Evolutionary conservation across 2,113 vertebrate genomes (phyloP).

Genomic region (Turnix velox): DNA sequence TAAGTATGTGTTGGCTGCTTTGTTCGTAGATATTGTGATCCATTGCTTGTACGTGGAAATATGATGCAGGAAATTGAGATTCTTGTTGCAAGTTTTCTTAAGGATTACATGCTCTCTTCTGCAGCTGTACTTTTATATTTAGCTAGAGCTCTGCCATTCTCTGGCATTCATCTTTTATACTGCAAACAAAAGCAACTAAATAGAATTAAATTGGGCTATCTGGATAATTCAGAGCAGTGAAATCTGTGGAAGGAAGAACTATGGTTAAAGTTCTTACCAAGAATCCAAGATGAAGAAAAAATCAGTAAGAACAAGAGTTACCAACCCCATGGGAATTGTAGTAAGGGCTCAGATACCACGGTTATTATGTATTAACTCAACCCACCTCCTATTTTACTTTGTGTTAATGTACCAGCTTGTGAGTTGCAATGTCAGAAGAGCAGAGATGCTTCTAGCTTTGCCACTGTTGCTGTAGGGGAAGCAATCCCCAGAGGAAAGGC

Average conservation of each 20-base stretch:
- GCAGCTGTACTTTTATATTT: background rate
- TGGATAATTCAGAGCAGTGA: background rate
- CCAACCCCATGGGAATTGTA: rapidly evolving
- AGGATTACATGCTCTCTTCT: background rate
- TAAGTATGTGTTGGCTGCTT: background rate
- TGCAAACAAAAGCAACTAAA: background rate
- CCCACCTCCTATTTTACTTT: background rate
- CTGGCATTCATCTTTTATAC: background rate
- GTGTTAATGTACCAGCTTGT: background rate
- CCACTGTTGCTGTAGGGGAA: background rate
- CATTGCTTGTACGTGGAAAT: background rate
- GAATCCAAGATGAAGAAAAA: background rate
- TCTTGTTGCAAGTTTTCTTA: background rate
- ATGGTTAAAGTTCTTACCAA: background rate
- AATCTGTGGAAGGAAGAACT: background rate
- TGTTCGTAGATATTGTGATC: background rate
- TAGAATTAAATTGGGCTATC: background rate
- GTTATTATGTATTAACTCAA: background rate
- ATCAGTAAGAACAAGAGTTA: background rate
- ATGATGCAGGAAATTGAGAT: background rate
- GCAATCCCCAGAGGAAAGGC: background rate
- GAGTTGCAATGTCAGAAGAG: background rate
- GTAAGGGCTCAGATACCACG: background rate
- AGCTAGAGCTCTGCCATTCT: background rate
- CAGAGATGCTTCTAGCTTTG: background rate